A percentile compares a stretch with the other conserved stretches of the same genome.
phyloP scores from a whole-genome alignment of 1,140 invertebrate species.

The Platorchestia sp. region DNA sequence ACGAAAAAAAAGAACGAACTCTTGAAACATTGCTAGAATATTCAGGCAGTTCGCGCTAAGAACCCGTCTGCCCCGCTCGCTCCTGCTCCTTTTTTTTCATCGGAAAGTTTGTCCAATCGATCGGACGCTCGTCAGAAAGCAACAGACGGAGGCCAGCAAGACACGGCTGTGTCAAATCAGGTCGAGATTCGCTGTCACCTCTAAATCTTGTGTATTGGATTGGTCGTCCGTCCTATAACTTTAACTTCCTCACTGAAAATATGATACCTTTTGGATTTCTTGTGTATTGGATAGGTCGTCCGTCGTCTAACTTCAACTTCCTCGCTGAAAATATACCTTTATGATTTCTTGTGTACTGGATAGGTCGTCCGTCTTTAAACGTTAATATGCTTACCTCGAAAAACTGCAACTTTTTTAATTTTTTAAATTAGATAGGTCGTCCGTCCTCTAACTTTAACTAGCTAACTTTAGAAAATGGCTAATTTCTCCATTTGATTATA shows the following conservation, averaged over 20 bases:
- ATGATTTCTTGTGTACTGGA: too few relatives aligned
- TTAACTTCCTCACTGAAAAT: too few relatives aligned
- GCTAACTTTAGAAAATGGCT: too few relatives aligned
- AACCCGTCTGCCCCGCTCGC: background rate
- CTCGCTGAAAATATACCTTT: background rate
- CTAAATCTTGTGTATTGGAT: background rate
- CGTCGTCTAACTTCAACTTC: background rate
- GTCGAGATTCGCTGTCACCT: background rate
- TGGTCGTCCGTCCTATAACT: background rate
- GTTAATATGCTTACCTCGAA: too few relatives aligned
- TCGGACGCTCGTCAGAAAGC: background rate
- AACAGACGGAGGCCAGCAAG: background rate
- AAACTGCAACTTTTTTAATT: too few relatives aligned
- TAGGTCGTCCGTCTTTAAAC: too few relatives aligned
- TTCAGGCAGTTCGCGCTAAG: background rate
- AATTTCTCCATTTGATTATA: too few relatives aligned
- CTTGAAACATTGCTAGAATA: slow-evolving; percentile 1
- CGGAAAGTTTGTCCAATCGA: background rate
- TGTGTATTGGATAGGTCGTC: too few relatives aligned
- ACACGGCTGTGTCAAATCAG: background rate
- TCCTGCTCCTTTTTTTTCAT: background rate
- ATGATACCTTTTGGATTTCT: too few relatives aligned
- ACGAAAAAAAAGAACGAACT: background rate
- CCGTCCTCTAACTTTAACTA: too few relatives aligned
- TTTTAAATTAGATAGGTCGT: too few relatives aligned